Evolutionary conservation across 2,113 vertebrate genomes (phyloP).

Genomic region (Trematomus loennbergii): DNA sequence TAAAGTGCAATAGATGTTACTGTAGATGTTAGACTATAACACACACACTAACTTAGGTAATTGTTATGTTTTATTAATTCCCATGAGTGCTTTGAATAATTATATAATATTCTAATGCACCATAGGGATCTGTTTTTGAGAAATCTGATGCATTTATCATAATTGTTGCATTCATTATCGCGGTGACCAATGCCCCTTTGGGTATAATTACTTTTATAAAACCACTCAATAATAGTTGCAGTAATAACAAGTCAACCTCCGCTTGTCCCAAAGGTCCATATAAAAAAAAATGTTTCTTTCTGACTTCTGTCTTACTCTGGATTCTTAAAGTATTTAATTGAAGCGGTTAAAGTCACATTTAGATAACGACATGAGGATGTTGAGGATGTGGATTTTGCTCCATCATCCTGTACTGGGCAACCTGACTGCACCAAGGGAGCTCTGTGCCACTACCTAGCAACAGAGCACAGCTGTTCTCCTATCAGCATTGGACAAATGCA

Average conservation of each 20-base stretch:
- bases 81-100: background rate
- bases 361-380: background rate
- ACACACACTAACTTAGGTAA: too few relatives aligned
- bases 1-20: too few relatives aligned
- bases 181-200: background rate
- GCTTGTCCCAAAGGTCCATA: background rate
- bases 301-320: background rate
- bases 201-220: background rate
- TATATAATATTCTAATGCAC: too few relatives aligned
- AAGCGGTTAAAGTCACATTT: background rate
- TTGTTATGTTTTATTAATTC: constrained; percentile 3
- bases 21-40: too few relatives aligned
- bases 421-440: constrained; percentile 24
- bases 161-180: background rate
- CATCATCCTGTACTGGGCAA: constrained; percentile 5
- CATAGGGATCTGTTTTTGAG: background rate
- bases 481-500: constrained; percentile 41
- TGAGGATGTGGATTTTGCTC: background rate
- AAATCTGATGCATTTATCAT: constrained; percentile 1
- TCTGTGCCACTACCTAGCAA: constrained; percentile 71
- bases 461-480: constrained; percentile 59
- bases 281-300: background rate
- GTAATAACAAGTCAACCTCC: background rate
- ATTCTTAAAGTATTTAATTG: background rate
- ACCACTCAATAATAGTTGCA: background rate